A percentile compares a stretch with the other conserved stretches of the same genome.
phyloP scores from a whole-genome alignment of 2,888 invertebrate genomes.

The Geophilus truncorum region DNA sequence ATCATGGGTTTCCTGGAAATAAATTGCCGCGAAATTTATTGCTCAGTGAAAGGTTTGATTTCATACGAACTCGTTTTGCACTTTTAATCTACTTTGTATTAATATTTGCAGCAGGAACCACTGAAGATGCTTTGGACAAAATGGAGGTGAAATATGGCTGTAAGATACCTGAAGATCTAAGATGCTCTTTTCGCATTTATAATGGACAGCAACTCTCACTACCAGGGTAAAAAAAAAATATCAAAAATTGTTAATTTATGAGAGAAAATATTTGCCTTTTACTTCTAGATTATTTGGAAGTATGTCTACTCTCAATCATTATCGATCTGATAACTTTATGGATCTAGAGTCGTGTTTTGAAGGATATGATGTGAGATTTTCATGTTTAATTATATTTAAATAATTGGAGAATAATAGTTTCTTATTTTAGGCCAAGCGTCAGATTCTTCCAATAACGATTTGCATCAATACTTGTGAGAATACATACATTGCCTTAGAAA shows the following conservation, averaged over 20 bases:
- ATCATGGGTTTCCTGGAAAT: conserved; percentile 40
- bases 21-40: conserved; percentile 38
- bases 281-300: conserved; percentile 39
- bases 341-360: conserved; percentile 37
- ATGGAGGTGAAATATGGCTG: conserved; percentile 40
- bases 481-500: background rate
- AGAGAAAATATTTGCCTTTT: conserved; percentile 18
- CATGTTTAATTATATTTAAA: background rate
- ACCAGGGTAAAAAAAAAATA: conserved; percentile 8
- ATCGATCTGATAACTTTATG: conserved; percentile 38
- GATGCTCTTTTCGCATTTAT: conserved; percentile 44
- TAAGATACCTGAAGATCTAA: conserved; percentile 42
- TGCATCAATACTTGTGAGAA: background rate
- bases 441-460: background rate
- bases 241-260: background rate
- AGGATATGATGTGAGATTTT: conserved; percentile 37
- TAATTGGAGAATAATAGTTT: background rate
- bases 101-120: conserved; percentile 37
- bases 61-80: background rate
- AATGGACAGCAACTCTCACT: conserved; percentile 42
- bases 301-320: conserved; percentile 39
- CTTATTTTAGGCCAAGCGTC: background rate
- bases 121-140: conserved; percentile 38
- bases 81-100: background rate
- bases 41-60: conserved; percentile 38